Base-by-base conservation (phyloP, 1,140 invertebrate genomes). In the Dufourea novaeangliae region DNA sequence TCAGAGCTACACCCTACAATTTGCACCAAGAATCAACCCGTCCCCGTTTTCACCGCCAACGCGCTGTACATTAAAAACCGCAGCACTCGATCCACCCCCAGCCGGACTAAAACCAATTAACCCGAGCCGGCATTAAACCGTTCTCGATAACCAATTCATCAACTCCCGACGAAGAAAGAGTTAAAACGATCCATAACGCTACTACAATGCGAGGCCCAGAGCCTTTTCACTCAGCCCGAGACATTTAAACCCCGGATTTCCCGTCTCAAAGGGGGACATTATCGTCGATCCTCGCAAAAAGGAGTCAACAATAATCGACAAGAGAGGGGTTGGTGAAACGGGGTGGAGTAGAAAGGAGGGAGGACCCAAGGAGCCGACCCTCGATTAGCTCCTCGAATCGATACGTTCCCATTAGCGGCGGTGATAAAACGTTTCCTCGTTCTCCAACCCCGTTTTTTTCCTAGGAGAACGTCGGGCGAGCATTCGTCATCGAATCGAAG, bases 371-470 rank as follows among this genome's bases (percentile, higher is more conserved):
- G 10, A 11, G 20, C 27, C 25, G 1, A 37, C n/a, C 69, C 61
- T 56, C 62, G 71, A 67, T 74, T 67, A 74, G 62, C 34, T 67
- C 62, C 62, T 74, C 62, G 71, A 74, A 74, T 74, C 71, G 71
- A 74, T 66, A 41, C 34, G 34, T 66, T 25, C 46, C 71, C 71
- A 74, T 74, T 74, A 74, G 32, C 34, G 20, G 5, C 37, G 25
- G 8, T 20, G 34, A 66, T 74, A 54, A n/a, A 74, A 66, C 34
- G 71, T 34, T 56, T n/a, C 34, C 27, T 25, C 46, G 46, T 37
- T n/a, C 46, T n/a, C 4, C 46, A 50, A 4, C 46, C 46, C 46
- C 46, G 20, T 0, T 5, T 46, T 50, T 50, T 50, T 50, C 46
- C 20, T 7, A 50, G 46, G 12, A 22, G 27, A 11, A 44, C 2